Conservation (phyloP, 2,888 invertebrate species). For the Unio pictorum region DNA sequence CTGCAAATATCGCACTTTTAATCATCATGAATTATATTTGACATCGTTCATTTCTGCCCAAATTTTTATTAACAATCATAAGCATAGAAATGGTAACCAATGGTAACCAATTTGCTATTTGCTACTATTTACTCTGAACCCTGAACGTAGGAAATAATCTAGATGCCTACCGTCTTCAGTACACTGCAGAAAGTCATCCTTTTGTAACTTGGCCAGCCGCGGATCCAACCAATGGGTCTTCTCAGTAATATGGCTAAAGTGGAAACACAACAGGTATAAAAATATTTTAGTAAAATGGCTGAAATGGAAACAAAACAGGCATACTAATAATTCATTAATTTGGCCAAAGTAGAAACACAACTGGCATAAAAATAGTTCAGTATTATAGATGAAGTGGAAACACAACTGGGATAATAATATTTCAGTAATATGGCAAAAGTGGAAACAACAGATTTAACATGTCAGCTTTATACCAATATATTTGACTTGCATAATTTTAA, state of each 20-base stretch:
- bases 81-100: no score
- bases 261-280: conserved; percentile 13
- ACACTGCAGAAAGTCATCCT: conserved; percentile 80
- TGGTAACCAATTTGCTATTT: no score
- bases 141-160: no score
- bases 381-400: conserved; percentile 66
- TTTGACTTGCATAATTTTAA: no score
- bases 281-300: conserved; percentile 91
- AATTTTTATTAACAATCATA: no score
- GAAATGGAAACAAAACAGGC: conserved; percentile 49
- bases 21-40: no score
- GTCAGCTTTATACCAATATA: neutral
- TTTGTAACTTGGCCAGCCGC: conserved; percentile 89
- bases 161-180: conserved; percentile 80
- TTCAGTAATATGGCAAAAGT: conserved; percentile 90
- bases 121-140: no score
- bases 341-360: conserved; percentile 78
- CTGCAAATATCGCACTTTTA: no score
- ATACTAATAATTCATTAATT: conserved; percentile 81
- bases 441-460: conserved; percentile 4
- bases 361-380: no score
- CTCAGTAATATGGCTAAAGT: conserved; percentile 90
- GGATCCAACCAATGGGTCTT: conserved; percentile 99
- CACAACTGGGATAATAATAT: conserved; percentile 66
- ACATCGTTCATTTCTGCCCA: no score